phyloP scores from a whole-genome alignment of 2,797 vertebrate genomes.

The Channa striata region DNA sequence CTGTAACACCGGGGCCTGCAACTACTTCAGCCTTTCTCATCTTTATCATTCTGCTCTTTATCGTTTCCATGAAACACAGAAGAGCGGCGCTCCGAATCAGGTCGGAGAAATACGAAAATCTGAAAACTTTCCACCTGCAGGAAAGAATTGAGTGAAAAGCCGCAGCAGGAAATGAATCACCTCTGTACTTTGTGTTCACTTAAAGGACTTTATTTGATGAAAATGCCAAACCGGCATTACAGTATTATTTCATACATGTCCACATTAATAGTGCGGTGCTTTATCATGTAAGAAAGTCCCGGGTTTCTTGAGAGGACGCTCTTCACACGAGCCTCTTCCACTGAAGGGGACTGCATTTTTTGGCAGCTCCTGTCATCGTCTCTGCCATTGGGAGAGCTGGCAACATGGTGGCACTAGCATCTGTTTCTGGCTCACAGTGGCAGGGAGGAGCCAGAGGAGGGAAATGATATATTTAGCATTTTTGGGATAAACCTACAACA shows the following conservation, averaged over 20 bases:
- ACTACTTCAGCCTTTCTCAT: conserved; percentile 24
- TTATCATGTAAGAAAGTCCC: conserved; percentile 30
- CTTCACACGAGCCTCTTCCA: conserved; percentile 57
- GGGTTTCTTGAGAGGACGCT: conserved; percentile 50
- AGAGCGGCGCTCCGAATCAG: not conserved
- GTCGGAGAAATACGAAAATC: conserved; percentile 22
- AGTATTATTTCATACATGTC: conserved; percentile 26
- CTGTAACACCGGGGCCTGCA: conserved; percentile 18
- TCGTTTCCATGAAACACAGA: too few species aligned
- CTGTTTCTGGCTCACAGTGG: conserved; percentile 68
- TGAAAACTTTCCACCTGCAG: conserved; percentile 30
- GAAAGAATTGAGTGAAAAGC: too few species aligned
- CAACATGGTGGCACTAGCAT: conserved; percentile 70
- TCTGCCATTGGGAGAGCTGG: conserved; percentile 57
- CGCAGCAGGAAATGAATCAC: conserved; percentile 22
- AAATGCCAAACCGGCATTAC: conserved; percentile 32
- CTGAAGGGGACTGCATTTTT: conserved; percentile 62
- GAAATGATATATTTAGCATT: conserved; percentile 50
- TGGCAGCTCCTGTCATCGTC: conserved; percentile 62
- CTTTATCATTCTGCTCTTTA: too few species aligned
- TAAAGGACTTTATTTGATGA: conserved; percentile 16
- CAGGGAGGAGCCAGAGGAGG: conserved; percentile 51
- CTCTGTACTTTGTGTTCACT: conserved; percentile 30
- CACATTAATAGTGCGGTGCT: conserved; percentile 24
- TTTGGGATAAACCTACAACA: conserved; percentile 42